These are phyloP conservation scores for rabbit (Oryctolagus cuniculus) DNA, from an alignment of 2,113 vertebrate genomes.

Conservation along the genomic window mOryCun1.1 NC_091440.1:79124001-79124500, in stretches of 20 bases:
- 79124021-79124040: not conserved
- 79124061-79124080: not conserved
- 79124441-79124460: too few species aligned
- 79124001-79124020: not conserved
- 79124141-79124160: not conserved
- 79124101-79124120: not conserved
- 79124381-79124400: too few species aligned
- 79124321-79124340: not conserved
- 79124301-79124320: not conserved
- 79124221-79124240: not conserved
- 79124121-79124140: not conserved
- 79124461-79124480: too few species aligned
- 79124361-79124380: not conserved
- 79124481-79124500: too few species aligned
- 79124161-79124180: not conserved
- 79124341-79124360: not conserved
- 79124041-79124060: not conserved
- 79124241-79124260: not conserved
- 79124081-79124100: not conserved
- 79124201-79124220: not conserved
- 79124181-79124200: not conserved
- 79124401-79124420: too few species aligned
- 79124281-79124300: not conserved
- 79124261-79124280: not conserved
- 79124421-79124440: too few species aligned